Conservation (phyloP, 2,113 vertebrate genomes). For the Calonectris borealis region DNA sequence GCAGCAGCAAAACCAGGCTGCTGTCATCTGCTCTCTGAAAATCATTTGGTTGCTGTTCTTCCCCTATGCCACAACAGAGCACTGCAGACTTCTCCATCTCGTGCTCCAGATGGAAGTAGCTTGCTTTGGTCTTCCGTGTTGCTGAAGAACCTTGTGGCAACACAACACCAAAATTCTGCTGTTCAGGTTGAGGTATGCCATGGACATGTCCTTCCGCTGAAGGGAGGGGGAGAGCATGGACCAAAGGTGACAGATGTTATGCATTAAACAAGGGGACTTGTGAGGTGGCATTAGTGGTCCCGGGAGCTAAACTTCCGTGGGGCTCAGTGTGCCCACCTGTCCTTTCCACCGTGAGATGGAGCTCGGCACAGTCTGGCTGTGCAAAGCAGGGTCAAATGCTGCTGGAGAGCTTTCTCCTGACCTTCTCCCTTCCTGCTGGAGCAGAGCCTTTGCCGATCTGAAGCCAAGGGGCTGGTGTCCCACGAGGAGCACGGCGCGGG, state of each 20-base stretch:
- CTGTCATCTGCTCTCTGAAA: neutral
- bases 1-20: neutral
- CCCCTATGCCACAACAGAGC: neutral
- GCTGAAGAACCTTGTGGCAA: neutral
- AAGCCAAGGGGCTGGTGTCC: neutral
- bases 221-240: neutral
- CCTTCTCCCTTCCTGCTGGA: neutral
- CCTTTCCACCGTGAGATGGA: rapidly evolving
- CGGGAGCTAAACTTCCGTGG: neutral
- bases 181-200: neutral
- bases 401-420: neutral
- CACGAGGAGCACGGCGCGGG: neutral
- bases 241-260: neutral
- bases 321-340: neutral
- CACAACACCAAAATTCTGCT: neutral
- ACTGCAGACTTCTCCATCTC: neutral
- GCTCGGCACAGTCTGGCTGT: neutral
- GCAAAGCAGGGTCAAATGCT: neutral
- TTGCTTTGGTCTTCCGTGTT: neutral
- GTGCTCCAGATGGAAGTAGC: neutral
- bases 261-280: neutral
- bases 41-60: neutral
- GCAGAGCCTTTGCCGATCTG: neutral
- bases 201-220: neutral
- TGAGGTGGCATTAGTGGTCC: neutral